Percentiles rank a stretch among this genome's conserved stretches.
Conservation (phyloP, 2,113 vertebrate genomes). For the Gila orcuttii region DNA sequence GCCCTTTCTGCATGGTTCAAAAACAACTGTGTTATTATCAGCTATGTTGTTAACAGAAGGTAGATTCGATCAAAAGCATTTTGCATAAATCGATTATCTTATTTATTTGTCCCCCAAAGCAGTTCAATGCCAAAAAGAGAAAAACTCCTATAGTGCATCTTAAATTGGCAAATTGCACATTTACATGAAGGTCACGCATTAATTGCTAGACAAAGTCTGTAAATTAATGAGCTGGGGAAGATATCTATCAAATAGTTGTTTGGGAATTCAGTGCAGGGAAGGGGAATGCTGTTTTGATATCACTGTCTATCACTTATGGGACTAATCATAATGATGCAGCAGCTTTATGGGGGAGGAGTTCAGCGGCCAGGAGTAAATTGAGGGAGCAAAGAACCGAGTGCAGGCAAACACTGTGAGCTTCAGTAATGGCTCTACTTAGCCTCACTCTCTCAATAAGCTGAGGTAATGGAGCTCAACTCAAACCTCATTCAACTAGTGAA, state of each 20-base stretch:
- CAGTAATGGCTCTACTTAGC: conserved; percentile 27
- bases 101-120: conserved; percentile 18
- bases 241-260: conserved; percentile 4
- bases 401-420: conserved; percentile 8
- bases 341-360: conserved; percentile 28
- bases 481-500: conserved; percentile 27
- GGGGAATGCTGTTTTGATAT: not conserved
- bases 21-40: not conserved
- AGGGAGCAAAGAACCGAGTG: conserved; percentile 10
- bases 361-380: conserved; percentile 16
- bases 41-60: not conserved
- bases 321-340: conserved; percentile 37
- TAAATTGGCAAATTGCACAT: conserved; percentile 17
- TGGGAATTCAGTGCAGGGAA: conserved; percentile 39
- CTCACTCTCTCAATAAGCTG: conserved; percentile 18
- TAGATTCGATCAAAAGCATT: conserved; percentile 3
- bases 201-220: conserved; percentile 40
- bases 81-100: not conserved
- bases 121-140: not conserved
- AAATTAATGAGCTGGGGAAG: conserved; percentile 37
- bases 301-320: conserved; percentile 15
- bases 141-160: not conserved
- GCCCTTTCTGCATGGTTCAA: not conserved
- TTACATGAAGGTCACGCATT: conserved; percentile 39
- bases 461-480: conserved; percentile 41